Evolutionary conservation across 2,113 vertebrate species (phyloP).

Genomic region (Galeopterus variegatus): DNA sequence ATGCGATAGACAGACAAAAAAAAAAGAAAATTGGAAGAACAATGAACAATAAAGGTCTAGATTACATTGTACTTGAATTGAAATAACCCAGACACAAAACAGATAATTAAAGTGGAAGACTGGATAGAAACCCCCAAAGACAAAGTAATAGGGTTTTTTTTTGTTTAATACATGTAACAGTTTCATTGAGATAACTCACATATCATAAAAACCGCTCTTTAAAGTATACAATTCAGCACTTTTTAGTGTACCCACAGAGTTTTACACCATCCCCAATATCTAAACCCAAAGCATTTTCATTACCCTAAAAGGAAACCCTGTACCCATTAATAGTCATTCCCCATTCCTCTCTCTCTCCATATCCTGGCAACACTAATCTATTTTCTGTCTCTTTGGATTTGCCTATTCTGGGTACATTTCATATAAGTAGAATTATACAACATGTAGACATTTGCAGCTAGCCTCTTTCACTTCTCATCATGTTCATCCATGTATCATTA

Average conservation of each 20-base stretch:
- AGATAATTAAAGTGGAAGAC: constrained; percentile 5
- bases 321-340: background rate
- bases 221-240: background rate
- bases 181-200: constrained; percentile 48
- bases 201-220: constrained; percentile 9
- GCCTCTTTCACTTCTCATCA: background rate
- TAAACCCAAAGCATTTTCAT: constrained; percentile 35
- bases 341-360: background rate
- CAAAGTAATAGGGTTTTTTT: background rate
- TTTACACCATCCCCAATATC: background rate
- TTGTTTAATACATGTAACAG: background rate
- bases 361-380: background rate
- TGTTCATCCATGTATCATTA: background rate
- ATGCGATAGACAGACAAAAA: constrained; percentile 11
- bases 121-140: constrained; percentile 35
- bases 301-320: background rate
- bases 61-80: background rate
- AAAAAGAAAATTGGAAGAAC: background rate
- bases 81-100: constrained; percentile 51
- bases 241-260: background rate
- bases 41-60: constrained; percentile 2
- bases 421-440: background rate
- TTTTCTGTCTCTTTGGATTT: background rate
- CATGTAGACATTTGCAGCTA: background rate
- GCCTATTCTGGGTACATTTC: constrained; percentile 15